Evolutionary conservation across 2,888 invertebrate genomes (phyloP), one percentile per base, ranked within the genome.

Genomic region (Drosophila suboccidentalis): DNA sequence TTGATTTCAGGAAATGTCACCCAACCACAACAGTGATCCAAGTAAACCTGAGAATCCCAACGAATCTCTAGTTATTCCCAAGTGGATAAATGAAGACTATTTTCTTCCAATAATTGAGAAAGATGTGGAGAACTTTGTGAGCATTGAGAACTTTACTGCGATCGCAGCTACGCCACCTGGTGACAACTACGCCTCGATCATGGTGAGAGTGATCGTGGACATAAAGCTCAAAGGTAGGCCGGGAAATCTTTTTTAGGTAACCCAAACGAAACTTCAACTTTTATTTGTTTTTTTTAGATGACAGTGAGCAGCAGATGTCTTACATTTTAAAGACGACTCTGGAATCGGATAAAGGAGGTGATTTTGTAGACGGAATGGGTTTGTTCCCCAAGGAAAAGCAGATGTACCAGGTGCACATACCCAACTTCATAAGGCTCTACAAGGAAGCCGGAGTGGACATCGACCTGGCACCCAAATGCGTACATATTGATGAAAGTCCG

Each of bases 161-260:
- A 73, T 85, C 10, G 90, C 91, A 10, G 91, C 91, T 5, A 91
- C 90, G 19, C 82, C 80, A 0, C 86, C 90, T 0, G 92, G 91
- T 3, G 92, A 92, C 47, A 92, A 92, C 63, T 92, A 87, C 22
- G 78, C 90, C 3, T 91, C 92, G 1, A 66, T 88, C 34, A 90
- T 92, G 90, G 80, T 90, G 34, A 81, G 92, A 19, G 85, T 87
- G 3, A 10, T 75, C 13, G 74, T 91, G n/a, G 85, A 89, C 29
- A 34, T 91, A 0, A 59, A 82, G 51, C 53, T 91, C 1, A 84
- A 85, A 75, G 90, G 92, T 88, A 11, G 22, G 54, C 54, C 15
- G 15, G 3, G 13, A 4, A 29, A 38, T 9, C n/a, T 26, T 2
- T 34, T 1, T 6, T 0, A n/a, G 1, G 26, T 17, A 4, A 8